A percentile compares a stretch with the other conserved stretches of the same genome.
Evolutionary conservation across 2,888 invertebrate genomes (phyloP).

Genomic region (Meliscaeva auricollis): DNA sequence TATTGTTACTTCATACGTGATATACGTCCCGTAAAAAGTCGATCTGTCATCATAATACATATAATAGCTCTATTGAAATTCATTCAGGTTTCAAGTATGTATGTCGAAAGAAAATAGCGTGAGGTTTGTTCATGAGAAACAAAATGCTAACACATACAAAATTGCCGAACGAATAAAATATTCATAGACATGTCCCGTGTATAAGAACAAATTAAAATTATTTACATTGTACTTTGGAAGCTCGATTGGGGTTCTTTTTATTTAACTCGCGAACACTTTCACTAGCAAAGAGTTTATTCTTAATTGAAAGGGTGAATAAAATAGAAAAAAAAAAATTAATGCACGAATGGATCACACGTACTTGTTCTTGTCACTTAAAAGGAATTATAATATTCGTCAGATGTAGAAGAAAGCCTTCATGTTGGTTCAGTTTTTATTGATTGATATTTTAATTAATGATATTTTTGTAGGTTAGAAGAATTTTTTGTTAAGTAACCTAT

Average conservation of each 20-base stretch:
- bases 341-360: no score
- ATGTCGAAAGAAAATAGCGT: conserved; percentile 46
- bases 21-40: conserved; percentile 1
- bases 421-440: no score
- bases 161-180: conserved; percentile 36
- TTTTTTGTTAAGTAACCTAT: no score
- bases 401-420: no score
- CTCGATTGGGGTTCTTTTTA: conserved; percentile 5
- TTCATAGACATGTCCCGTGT: conserved; percentile 57
- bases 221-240: conserved; percentile 28
- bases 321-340: no score
- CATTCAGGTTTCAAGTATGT: conserved; percentile 25
- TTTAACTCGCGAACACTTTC: background rate
- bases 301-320: background rate
- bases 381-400: no score
- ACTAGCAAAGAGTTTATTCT: background rate
- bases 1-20: background rate
- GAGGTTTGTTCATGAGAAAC: conserved; percentile 50
- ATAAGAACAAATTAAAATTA: conserved; percentile 53
- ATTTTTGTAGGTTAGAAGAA: no score
- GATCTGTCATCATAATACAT: conserved; percentile 4
- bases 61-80: conserved; percentile 24
- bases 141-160: conserved; percentile 13
- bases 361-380: no score
- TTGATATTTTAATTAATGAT: no score